Conservation (phyloP, 2,888 invertebrate species). For the Erannis defoliaria region DNA sequence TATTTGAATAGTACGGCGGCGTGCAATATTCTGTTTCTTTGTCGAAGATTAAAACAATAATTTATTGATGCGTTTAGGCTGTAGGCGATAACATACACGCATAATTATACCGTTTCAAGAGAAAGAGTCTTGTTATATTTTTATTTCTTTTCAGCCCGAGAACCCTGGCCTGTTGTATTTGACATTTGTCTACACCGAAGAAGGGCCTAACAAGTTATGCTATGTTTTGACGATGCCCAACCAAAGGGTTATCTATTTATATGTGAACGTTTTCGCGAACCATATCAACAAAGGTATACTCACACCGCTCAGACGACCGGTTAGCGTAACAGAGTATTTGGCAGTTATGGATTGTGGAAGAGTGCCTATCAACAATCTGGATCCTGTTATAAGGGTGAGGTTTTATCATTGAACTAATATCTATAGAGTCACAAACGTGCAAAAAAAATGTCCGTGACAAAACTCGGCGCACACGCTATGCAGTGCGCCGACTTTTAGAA, state of each 20-base stretch:
- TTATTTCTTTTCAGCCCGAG: slow-evolving; percentile 71
- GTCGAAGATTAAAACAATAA: no score
- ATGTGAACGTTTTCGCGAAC: slow-evolving; percentile 65
- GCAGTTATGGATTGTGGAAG: slow-evolving; percentile 75
- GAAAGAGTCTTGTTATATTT: no score
- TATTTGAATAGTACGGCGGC: no score
- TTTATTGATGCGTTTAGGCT: no score
- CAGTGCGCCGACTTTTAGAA: no score
- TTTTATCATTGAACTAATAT: no score
- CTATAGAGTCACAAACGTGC: no score
- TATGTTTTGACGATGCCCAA: slow-evolving; percentile 75
- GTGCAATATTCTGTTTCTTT: no score
- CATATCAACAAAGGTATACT: slow-evolving; percentile 65
- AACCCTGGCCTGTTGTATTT: slow-evolving; percentile 64
- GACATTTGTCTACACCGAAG: slow-evolving; percentile 64
- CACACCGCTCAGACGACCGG: slow-evolving; percentile 66
- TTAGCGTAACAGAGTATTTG: slow-evolving; percentile 58
- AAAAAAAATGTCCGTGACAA: no score
- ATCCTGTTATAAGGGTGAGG: slow-evolving; percentile 76
- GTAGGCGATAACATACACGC: no score
- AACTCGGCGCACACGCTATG: no score
- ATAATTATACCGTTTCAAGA: not conserved
- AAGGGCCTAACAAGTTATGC: slow-evolving; percentile 69
- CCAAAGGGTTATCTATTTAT: slow-evolving; percentile 64
- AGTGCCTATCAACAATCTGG: slow-evolving; percentile 81